These are phyloP conservation scores for Carduelis carduelis DNA, from an alignment of 2,797 vertebrate species.

Conservation along the genomic window DNA sequence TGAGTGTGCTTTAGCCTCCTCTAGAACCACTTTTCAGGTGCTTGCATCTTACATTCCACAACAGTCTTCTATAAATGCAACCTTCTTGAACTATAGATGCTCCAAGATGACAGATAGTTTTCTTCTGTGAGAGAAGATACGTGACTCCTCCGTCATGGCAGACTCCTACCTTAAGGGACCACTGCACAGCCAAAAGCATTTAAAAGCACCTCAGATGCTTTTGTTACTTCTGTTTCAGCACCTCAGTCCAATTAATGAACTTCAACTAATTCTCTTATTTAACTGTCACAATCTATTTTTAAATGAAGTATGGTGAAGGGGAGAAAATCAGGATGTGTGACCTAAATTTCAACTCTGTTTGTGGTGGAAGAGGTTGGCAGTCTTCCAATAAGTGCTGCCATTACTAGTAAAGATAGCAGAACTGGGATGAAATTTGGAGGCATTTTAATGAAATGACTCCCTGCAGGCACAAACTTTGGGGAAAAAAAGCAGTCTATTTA, in stretches of 20 bases:
- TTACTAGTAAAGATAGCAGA: neutral
- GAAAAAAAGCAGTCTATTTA: neutral
- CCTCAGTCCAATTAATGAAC: neutral
- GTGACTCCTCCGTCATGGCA: neutral
- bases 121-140: neutral
- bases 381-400: neutral
- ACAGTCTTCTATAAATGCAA: neutral
- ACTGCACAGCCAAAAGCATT: neutral
- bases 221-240: neutral
- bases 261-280: neutral
- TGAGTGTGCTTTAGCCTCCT: neutral
- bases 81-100: neutral
- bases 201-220: neutral
- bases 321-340: neutral
- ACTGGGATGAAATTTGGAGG: neutral
- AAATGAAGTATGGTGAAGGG: neutral
- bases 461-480: neutral
- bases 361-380: neutral
- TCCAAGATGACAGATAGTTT: neutral
- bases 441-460: neutral
- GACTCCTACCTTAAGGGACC: neutral
- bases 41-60: neutral
- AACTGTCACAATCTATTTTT: neutral
- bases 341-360: neutral
- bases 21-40: neutral